phyloP scores from a whole-genome alignment of 1,140 invertebrate species.

The Apis mellifera region Amel_HAv3.1 CM009941.2:6627001-6627500 shows the following conservation, averaged over 20 bases:
- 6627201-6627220: constrained; percentile 99
- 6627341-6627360: constrained; percentile 76
- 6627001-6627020: constrained; percentile 99
- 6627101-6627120: neutral
- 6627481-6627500: constrained; percentile 99
- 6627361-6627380: constrained; percentile 75
- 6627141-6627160: constrained; percentile 99
- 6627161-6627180: constrained; percentile 99
- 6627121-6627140: constrained; percentile 85
- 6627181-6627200: constrained; percentile 99
- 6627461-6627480: constrained; percentile 99
- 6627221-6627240: constrained; percentile 98
- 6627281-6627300: constrained; percentile 82
- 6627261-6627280: constrained; percentile 94
- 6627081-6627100: constrained; percentile 1
- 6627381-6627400: constrained; percentile 68
- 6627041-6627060: neutral
- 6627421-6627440: constrained; percentile 98
- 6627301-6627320: neutral
- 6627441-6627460: constrained; percentile 93
- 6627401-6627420: constrained; percentile 88
- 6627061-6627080: neutral
- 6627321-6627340: neutral
- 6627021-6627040: constrained; percentile 90
- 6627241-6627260: constrained; percentile 94